These are phyloP conservation scores for Pachyramphus minor DNA, from an alignment of 2,113 vertebrate genomes.

Conservation along the genomic window DNA sequence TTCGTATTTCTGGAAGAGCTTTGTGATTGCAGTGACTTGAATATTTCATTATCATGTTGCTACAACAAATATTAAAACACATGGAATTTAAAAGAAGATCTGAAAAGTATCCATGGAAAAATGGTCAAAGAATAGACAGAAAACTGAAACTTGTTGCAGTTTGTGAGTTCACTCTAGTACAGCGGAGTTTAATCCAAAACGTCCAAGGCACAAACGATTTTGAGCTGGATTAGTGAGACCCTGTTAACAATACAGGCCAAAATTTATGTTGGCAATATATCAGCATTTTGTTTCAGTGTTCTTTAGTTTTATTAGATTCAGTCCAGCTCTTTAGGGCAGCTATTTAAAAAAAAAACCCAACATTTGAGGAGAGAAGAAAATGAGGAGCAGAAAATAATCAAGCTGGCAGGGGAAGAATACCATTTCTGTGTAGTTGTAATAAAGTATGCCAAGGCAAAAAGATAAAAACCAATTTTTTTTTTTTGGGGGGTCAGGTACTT, in stretches of 20 bases:
- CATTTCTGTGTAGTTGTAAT: background rate
- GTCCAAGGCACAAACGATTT: background rate
- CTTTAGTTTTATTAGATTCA: background rate
- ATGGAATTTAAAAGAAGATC: background rate
- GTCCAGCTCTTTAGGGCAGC: background rate
- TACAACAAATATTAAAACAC: conserved; percentile 26
- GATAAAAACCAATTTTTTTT: background rate
- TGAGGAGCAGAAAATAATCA: background rate
- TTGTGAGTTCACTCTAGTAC: background rate
- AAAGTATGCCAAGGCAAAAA: background rate
- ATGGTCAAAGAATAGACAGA: background rate
- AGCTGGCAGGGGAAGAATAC: background rate
- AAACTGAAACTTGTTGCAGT: background rate
- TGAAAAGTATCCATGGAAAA: conserved; percentile 5
- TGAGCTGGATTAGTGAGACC: background rate
- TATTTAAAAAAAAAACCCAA: background rate
- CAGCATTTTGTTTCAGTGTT: background rate
- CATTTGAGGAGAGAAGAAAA: background rate
- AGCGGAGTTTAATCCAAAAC: background rate
- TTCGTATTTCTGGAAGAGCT: background rate
- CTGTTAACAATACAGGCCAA: background rate
- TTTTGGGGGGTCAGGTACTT: background rate
- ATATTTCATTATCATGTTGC: background rate
- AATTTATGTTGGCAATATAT: background rate
- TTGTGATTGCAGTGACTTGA: background rate